phyloP scores from a whole-genome alignment of 2,888 invertebrate genomes.

The Gasteruption jaculator region DNA sequence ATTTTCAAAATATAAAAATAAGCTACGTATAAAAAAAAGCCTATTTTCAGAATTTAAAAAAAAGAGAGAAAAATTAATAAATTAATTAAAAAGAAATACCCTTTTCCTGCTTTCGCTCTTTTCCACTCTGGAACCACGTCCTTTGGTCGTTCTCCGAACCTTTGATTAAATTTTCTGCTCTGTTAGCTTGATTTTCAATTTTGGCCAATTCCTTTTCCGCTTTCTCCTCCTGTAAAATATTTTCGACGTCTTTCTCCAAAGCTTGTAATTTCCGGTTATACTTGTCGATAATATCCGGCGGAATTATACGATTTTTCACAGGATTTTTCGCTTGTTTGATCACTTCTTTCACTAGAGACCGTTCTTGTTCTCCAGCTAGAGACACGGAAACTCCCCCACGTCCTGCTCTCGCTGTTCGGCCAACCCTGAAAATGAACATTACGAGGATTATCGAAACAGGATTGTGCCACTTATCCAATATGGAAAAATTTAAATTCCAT shows the following conservation, averaged over 20 bases:
- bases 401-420: constrained; percentile 94
- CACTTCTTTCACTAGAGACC: constrained; percentile 86
- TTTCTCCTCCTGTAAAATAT: constrained; percentile 80
- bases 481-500: too few relatives aligned
- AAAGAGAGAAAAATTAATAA: constrained; percentile 10
- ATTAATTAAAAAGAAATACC: constrained; percentile 52
- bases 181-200: constrained; percentile 79
- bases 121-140: constrained; percentile 84
- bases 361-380: constrained; percentile 88
- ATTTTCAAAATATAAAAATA: constrained; percentile 5
- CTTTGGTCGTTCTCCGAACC: constrained; percentile 52
- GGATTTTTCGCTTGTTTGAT: constrained; percentile 80
- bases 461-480: too few relatives aligned
- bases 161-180: constrained; percentile 63
- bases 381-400: constrained; percentile 91
- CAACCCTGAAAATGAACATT: constrained; percentile 59
- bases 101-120: constrained; percentile 75
- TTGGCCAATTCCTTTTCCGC: constrained; percentile 76
- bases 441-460: not conserved
- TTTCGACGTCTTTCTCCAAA: constrained; percentile 76
- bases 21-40: not conserved
- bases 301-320: constrained; percentile 83
- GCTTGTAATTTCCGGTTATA: constrained; percentile 70
- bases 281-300: constrained; percentile 84
- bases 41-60: not conserved